Conservation (phyloP, 2,113 vertebrate genomes). For the Irena cyanogastra region DNA sequence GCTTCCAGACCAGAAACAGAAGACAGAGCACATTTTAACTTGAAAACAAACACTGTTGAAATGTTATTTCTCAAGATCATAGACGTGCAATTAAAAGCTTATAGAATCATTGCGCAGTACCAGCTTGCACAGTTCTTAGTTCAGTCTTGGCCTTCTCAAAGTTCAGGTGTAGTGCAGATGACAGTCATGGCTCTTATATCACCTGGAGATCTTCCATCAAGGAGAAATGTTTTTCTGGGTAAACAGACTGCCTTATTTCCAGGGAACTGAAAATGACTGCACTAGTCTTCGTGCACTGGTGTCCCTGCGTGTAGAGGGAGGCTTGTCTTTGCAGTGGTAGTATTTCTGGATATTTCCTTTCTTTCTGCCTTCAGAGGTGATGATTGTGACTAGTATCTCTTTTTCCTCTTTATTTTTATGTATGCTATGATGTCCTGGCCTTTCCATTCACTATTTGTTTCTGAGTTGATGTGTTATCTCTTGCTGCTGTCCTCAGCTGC, state of each 20-base stretch:
- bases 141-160: not conserved
- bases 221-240: not conserved
- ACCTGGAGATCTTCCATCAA: not conserved
- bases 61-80: not conserved
- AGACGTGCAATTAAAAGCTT: not conserved
- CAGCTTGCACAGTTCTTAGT: not conserved
- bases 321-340: not conserved
- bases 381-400: not conserved
- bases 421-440: not conserved
- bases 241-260: not conserved
- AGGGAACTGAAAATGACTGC: not conserved
- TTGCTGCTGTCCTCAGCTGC: not conserved
- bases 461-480: not conserved
- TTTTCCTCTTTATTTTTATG: not conserved
- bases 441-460: not conserved
- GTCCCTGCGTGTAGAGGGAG: not conserved
- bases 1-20: not conserved
- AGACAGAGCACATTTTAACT: not conserved
- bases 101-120: not conserved
- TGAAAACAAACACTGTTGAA: not conserved
- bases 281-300: not conserved
- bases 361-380: not conserved
- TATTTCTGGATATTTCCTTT: not conserved
- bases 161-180: not conserved
- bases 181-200: not conserved